Evolutionary conservation across 2,797 vertebrate genomes (phyloP), one percentile per base, ranked within the genome.

Genomic region (Muraenolepis orangiensis): DNA sequence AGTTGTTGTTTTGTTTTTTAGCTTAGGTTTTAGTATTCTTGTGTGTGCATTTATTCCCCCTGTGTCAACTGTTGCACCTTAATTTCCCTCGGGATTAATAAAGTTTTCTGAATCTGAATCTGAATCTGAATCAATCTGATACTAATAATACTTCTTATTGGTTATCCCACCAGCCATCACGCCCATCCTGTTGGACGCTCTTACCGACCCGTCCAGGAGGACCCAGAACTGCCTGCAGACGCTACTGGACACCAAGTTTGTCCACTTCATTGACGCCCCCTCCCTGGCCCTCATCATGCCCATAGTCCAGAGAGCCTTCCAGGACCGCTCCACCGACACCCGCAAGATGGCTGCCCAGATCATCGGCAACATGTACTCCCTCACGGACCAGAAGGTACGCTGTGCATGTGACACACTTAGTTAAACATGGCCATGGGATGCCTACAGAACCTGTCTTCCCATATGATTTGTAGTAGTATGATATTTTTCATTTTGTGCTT

Each of bases 291-390:
- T 99, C 80, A 99, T 99, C 91, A 99, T 99, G 98, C 98, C 98
- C 42, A 98, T 99, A 31, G 98, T 99, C 31, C 98, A 99, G 92
- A 94, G 98, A 82, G 98, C 98, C 80, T 99, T 99, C 87, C 97
- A 98, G 84, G 98, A 99, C 83, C 96, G 98, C 46, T 99, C 98
- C 84, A 99, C 98, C 0, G 98, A 99, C 88, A 99, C 98, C 0
- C 95, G 98, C 83, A 99, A 99, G 88, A 99, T 99, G 98, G 97
- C 98, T 0, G 98, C 98, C 20, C 98, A 99, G 92, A 99, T 99
- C 81, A 99, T 99, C 51, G 98, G 98, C 81, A 99, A 99, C 93
- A 99, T 99, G 98, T 99, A 99, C 91, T 99, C 98, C 3, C 93
- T 99, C 73, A 99, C 98, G 0, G 98, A 99, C 86, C 98, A 99